Percentiles rank a stretch among this genome's conserved stretches.
These are phyloP conservation scores for Ptychoptera albimana DNA, from an alignment of 2,888 invertebrate species.

Conservation along the genomic window DNA sequence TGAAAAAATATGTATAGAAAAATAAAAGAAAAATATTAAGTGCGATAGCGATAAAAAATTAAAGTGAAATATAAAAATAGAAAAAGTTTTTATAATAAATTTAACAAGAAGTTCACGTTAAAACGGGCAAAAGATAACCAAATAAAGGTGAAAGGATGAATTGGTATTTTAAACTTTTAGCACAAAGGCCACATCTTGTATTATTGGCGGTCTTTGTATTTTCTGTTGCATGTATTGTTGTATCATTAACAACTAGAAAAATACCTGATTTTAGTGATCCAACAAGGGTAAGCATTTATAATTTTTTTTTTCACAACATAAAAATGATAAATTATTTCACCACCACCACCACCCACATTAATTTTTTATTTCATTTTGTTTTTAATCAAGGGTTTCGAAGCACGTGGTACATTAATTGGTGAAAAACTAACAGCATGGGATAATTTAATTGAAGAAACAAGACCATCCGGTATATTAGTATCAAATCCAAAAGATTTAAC, in stretches of 20 bases:
- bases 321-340: background rate
- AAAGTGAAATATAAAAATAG: too few relatives aligned
- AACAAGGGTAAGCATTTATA: slow-evolving; percentile 42
- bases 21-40: too few relatives aligned
- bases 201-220: slow-evolving; percentile 43
- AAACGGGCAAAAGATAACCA: too few relatives aligned
- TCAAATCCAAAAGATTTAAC: slow-evolving; percentile 53
- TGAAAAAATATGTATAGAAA: too few relatives aligned
- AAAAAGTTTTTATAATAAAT: too few relatives aligned
- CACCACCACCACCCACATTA: too few relatives aligned
- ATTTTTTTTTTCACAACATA: background rate
- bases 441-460: slow-evolving; percentile 62
- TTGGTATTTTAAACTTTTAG: slow-evolving; percentile 49
- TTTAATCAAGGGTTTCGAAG: slow-evolving; percentile 64
- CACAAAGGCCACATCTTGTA: slow-evolving; percentile 50
- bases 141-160: slow-evolving; percentile 22
- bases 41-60: too few relatives aligned
- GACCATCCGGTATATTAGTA: slow-evolving; percentile 49
- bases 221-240: slow-evolving; percentile 46
- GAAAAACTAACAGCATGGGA: slow-evolving; percentile 70
- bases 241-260: slow-evolving; percentile 43
- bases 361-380: background rate
- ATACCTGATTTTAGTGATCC: slow-evolving; percentile 78
- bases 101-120: too few relatives aligned
- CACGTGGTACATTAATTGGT: slow-evolving; percentile 72